Evolutionary conservation across 1,140 invertebrate species (phyloP).

Genomic region (Bilobella aurantiaca): DNA sequence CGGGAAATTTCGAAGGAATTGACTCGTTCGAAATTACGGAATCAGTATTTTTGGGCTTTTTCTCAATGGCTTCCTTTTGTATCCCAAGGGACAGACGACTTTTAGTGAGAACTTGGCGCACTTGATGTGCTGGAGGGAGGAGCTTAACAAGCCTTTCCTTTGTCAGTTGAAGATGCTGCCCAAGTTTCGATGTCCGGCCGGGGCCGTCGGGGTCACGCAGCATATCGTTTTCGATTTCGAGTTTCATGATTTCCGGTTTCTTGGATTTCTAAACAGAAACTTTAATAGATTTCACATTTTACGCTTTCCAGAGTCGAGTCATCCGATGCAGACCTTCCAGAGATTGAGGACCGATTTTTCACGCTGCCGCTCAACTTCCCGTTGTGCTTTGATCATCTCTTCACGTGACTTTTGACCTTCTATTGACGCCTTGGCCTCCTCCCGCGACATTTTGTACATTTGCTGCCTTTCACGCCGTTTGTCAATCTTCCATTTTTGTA

Average conservation of each 20-base stretch:
- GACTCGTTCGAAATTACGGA: neutral
- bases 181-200: neutral
- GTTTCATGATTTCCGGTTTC: neutral
- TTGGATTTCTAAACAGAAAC: neutral
- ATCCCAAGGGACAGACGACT: neutral
- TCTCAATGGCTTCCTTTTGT: neutral
- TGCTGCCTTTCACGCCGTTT: conserved; percentile 17
- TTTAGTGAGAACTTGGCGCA: neutral
- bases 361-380: conserved; percentile 18
- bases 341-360: neutral
- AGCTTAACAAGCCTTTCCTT: neutral
- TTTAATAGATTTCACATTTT: neutral
- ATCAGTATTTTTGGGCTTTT: neutral
- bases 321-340: conserved; percentile 19
- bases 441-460: conserved; percentile 9
- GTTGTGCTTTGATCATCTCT: conserved; percentile 12
- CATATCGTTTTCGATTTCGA: neutral
- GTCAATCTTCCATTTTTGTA: conserved; percentile 20
- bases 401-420: conserved; percentile 17
- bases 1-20: neutral
- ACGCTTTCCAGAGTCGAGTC: neutral
- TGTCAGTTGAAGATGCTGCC: neutral
- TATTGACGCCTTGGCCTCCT: neutral
- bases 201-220: neutral
- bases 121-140: neutral